Base-by-base conservation (phyloP, 2,888 invertebrate species). In the Drosophila lutescens region DNA sequence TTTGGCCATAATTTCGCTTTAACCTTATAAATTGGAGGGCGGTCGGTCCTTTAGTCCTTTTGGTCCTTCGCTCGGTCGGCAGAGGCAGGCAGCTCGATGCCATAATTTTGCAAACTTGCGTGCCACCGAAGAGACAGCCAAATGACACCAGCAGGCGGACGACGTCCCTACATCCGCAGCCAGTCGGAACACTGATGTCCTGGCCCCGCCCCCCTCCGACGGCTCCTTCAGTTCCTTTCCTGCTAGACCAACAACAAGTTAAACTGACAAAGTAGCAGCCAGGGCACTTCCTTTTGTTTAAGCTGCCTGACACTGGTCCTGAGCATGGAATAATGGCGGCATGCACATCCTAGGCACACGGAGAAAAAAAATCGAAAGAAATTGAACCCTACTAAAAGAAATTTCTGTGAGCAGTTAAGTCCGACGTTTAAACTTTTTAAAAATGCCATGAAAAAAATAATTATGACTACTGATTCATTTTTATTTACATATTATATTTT, bases 71-170 rank as follows among this genome's bases (percentile, higher is more conserved):
- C 13, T 15, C 15, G 43, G 44, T 26, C 23, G 58, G 61, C 74
- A 56, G 70, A 56, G 70, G 44, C 34, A 30, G 58, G 61, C 78
- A 58, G 70, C 68, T 71, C 66, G 77, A 63, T 88, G 81, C 78
- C 77, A 88, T 77, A 88, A 76, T 86, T 88, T 88, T 78, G 84
- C 85, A 88, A 89, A 89, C 89, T 89, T 86, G 89, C 84, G 87
- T 86, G 80, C 84, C 70, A 83, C 85, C 88, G 71, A 56, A 89
- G 73, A 69, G 86, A 77, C 77, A 87, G 69, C 61, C 78, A 76
- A 76, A 70, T 81, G 89, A 86, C 79, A 82, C 77, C 63, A 78
- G 51, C 66, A 72, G 65, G 66, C 59, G 70, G 63, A 68, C 65
- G 50, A 68, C 68, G 71, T 88, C 75, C 86, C 86, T 86, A 80